phyloP scores from a whole-genome alignment of 2,113 vertebrate genomes.

The Hemiscyllium ocellatum region DNA sequence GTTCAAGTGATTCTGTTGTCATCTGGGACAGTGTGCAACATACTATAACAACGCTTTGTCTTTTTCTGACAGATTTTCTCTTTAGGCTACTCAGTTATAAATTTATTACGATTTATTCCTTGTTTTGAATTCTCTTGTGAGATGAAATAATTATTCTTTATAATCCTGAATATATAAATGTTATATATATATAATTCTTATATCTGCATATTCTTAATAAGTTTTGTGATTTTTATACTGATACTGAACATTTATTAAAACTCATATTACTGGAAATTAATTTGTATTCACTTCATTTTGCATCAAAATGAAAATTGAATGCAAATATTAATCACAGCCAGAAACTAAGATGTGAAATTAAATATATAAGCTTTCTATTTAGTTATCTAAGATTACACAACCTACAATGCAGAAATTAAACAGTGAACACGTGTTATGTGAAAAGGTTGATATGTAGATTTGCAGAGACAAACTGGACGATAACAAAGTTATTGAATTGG shows the following conservation, averaged over 20 bases:
- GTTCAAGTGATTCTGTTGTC: background rate
- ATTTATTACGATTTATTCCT: conserved; percentile 12
- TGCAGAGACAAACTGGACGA: background rate
- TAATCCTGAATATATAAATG: background rate
- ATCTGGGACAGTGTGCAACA: background rate
- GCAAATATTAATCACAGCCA: background rate
- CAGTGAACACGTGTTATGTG: background rate
- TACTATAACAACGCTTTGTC: background rate
- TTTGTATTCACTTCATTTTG: background rate
- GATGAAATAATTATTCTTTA: background rate
- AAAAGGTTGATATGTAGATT: background rate
- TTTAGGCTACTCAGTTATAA: background rate
- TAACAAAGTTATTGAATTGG: background rate
- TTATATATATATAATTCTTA: background rate
- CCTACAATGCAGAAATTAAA: background rate
- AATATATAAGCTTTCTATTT: background rate
- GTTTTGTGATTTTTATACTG: background rate
- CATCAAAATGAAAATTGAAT: background rate
- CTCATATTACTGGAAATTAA: background rate
- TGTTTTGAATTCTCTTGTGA: background rate
- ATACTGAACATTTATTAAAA: background rate
- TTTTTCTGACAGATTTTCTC: background rate
- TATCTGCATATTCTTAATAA: background rate
- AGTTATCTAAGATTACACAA: background rate
- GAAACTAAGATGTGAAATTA: background rate